Evolutionary conservation across 2,113 vertebrate genomes (phyloP).

Genomic region (Lepus timidus): DNA sequence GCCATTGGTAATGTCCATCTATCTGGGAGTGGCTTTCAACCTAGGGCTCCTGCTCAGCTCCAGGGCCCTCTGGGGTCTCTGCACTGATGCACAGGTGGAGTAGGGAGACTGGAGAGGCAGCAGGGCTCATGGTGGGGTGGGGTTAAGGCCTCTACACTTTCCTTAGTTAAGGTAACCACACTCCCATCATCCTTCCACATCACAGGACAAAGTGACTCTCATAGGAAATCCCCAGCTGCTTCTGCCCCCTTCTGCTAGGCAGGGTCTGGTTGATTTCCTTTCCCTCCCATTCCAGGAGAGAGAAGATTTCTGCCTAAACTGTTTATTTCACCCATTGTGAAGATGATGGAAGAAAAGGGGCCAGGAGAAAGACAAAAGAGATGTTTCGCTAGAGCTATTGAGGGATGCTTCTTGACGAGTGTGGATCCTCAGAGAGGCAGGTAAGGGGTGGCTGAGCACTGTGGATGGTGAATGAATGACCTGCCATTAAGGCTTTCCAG

Average conservation of each 20-base stretch:
- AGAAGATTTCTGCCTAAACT: not conserved
- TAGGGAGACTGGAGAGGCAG: not conserved
- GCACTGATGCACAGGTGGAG: too few species aligned
- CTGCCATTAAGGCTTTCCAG: not conserved
- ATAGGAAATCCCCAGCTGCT: not conserved
- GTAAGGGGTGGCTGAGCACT: fast-evolving
- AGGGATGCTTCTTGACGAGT: not conserved
- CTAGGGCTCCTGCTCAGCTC: not conserved
- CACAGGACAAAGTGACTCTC: not conserved
- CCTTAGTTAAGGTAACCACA: not conserved
- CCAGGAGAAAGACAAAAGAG: not conserved
- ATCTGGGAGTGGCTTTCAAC: not conserved
- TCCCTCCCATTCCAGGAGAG: fast-evolving
- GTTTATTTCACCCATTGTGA: not conserved
- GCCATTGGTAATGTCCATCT: not conserved
- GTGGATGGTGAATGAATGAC: too few species aligned
- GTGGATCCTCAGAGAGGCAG: too few species aligned
- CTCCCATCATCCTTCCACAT: not conserved
- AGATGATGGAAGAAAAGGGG: not conserved
- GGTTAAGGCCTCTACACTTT: not conserved
- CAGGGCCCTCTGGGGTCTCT: not conserved
- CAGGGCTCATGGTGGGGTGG: fast-evolving
- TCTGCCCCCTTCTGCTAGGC: not conserved
- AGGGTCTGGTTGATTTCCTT: not conserved
- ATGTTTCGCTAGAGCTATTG: not conserved